Evolutionary conservation across 1,140 invertebrate genomes (phyloP).

Genomic region (Geopemphigus sp.): DNA sequence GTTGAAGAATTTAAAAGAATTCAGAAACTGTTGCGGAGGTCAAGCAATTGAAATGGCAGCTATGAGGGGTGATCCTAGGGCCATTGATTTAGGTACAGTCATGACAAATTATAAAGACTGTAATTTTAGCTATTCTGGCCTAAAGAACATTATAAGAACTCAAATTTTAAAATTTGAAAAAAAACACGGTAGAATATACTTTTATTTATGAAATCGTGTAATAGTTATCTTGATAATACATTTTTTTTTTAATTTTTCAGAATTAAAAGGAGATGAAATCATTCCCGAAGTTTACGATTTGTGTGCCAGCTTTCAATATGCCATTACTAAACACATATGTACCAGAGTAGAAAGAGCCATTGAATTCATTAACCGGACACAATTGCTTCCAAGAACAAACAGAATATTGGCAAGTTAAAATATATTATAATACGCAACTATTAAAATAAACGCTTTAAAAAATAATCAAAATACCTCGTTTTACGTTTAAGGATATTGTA

Average conservation of each 20-base stretch:
- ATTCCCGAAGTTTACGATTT: slow-evolving; percentile 79
- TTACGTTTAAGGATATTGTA: no score
- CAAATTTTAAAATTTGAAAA: slow-evolving; percentile 64
- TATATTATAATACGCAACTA: background rate
- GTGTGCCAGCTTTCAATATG: slow-evolving; percentile 80
- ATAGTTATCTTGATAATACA: background rate
- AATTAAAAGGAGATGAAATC: slow-evolving; percentile 64
- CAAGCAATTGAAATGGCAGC: slow-evolving; percentile 81
- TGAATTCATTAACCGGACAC: slow-evolving; percentile 65
- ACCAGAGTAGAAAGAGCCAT: slow-evolving; percentile 80
- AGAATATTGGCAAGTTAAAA: slow-evolving; percentile 61
- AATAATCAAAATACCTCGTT: no score
- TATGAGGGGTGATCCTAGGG: slow-evolving; percentile 62
- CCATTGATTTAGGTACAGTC: slow-evolving; percentile 67
- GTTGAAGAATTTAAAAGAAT: slow-evolving; percentile 74
- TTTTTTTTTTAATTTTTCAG: slow-evolving; percentile 54
- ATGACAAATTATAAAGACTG: slow-evolving; percentile 67
- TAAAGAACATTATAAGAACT: slow-evolving; percentile 62
- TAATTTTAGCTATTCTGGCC: slow-evolving; percentile 81
- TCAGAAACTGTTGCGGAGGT: slow-evolving; percentile 74
- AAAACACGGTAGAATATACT: slow-evolving; percentile 58
- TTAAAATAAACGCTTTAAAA: background rate
- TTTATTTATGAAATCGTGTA: slow-evolving; percentile 55
- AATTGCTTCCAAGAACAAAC: slow-evolving; percentile 61
- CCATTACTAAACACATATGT: slow-evolving; percentile 74